Evolutionary conservation across 2,888 invertebrate species (phyloP).

Genomic region (Nephrotoma guestfalica): DNA sequence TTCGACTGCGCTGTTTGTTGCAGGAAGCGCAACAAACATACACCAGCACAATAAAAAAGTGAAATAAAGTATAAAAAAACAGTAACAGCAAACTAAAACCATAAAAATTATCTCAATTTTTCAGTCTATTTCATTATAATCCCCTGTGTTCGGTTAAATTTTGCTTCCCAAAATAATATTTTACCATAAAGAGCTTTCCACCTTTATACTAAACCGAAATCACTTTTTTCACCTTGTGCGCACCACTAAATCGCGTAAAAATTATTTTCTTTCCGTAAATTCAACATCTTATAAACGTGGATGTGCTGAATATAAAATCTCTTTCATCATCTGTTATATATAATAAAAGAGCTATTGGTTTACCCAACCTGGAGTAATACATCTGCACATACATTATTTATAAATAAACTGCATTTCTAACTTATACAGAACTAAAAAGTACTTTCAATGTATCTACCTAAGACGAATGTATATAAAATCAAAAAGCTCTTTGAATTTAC

Average conservation of each 20-base stretch:
- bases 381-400: neutral
- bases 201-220: neutral
- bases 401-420: neutral
- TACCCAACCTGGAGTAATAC: neutral
- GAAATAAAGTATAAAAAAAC: neutral
- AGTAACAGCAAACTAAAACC: neutral
- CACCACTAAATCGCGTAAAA: neutral
- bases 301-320: neutral
- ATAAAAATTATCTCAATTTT: neutral
- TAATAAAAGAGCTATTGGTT: neutral
- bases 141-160: neutral
- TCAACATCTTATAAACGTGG: neutral
- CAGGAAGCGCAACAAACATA: neutral
- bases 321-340: neutral
- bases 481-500: neutral
- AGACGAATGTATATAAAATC: neutral
- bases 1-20: neutral
- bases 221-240: neutral
- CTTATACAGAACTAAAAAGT: neutral
- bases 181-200: neutral
- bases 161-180: neutral
- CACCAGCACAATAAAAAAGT: neutral
- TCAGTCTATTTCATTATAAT: neutral
- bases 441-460: neutral
- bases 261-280: neutral